These are phyloP conservation scores for Megaptera novaeangliae DNA, from an alignment of 2,113 vertebrate genomes.

Conservation along the genomic window DNA sequence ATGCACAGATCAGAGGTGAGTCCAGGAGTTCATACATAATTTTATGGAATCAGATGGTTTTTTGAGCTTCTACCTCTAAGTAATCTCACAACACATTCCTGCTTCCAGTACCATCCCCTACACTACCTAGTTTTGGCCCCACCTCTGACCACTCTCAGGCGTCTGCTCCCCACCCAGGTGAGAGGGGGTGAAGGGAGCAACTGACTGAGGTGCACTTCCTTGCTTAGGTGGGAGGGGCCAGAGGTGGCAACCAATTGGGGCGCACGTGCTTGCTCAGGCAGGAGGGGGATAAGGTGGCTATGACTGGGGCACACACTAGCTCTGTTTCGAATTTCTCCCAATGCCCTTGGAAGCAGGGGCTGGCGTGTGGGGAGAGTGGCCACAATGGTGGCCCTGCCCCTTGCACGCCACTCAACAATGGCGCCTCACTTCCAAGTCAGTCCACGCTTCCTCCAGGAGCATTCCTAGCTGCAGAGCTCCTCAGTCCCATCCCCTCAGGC, in stretches of 20 bases:
- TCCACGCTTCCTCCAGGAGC: background rate
- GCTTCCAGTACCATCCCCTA: background rate
- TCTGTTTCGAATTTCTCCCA: background rate
- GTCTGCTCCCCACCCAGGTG: background rate
- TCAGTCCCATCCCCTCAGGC: background rate
- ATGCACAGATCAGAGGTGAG: background rate
- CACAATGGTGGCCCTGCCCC: background rate
- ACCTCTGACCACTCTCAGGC: background rate
- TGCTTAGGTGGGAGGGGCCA: background rate
- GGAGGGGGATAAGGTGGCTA: background rate
- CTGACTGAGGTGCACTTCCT: background rate
- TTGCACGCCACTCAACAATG: background rate
- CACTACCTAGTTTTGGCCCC: background rate
- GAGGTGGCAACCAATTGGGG: background rate
- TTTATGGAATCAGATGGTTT: background rate
- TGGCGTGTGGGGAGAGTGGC: background rate
- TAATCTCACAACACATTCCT: background rate
- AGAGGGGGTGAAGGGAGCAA: background rate
- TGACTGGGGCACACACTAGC: background rate
- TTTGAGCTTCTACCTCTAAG: background rate
- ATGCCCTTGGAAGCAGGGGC: background rate
- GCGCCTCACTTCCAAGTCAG: background rate
- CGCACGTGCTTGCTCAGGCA: background rate
- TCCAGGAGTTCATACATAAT: background rate
- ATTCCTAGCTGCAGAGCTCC: background rate